phyloP scores from a whole-genome alignment of 1,140 invertebrate genomes.

The Caenorhabditis latens region DNA sequence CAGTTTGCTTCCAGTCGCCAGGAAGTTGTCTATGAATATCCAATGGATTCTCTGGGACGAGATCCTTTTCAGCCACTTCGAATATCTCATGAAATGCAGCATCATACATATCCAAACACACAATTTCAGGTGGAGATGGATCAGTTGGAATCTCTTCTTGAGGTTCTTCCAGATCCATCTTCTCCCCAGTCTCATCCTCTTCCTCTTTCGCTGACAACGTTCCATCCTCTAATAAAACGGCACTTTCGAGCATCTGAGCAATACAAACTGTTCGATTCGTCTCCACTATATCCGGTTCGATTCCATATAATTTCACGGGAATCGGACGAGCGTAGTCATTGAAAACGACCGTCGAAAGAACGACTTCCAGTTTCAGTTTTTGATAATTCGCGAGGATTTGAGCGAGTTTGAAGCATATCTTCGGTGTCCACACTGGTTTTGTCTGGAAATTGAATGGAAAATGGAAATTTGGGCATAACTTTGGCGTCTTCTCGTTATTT shows the following conservation, averaged over 20 bases:
- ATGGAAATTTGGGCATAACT: background rate
- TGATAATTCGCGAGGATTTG: background rate
- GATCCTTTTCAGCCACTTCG: background rate
- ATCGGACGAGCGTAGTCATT: constrained; percentile 14
- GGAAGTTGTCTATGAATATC: background rate
- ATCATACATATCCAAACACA: background rate
- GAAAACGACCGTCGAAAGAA: background rate
- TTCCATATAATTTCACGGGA: background rate
- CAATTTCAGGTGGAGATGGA: background rate
- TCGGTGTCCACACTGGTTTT: background rate
- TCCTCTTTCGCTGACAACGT: too few relatives aligned
- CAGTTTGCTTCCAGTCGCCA: background rate
- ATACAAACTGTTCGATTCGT: background rate
- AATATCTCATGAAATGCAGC: background rate
- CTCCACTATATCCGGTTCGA: background rate
- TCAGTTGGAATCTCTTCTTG: too few relatives aligned
- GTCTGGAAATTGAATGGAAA: background rate
- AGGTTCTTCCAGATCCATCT: too few relatives aligned
- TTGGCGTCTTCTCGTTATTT: too few relatives aligned
- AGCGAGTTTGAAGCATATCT: background rate
- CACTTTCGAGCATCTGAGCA: background rate
- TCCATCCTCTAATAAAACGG: too few relatives aligned
- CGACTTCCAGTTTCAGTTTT: background rate
- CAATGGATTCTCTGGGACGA: background rate
- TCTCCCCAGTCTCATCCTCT: too few relatives aligned